These are phyloP conservation scores for Silurus aristotelis DNA, from an alignment of 2,797 vertebrate species.

Conservation along the genomic window DNA sequence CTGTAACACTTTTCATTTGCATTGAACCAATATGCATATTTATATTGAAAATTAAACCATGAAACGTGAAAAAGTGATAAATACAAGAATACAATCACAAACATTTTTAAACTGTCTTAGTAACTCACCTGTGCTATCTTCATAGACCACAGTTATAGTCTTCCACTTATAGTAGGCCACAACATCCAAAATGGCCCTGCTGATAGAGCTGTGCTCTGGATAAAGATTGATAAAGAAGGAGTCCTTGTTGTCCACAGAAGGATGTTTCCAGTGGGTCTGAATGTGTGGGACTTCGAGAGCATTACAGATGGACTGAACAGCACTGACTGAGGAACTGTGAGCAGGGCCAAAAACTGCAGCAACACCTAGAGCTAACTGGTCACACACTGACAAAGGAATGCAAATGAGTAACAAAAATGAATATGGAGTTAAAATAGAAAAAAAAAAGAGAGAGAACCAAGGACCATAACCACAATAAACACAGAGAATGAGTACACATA, in stretches of 20 bases:
- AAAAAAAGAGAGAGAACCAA: background rate
- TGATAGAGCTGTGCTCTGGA: constrained; percentile 91
- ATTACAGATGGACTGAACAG: constrained; percentile 96
- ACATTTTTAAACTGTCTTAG: background rate
- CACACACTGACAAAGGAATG: constrained; percentile 78
- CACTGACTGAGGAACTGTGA: constrained; percentile 92
- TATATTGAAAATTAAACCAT: background rate
- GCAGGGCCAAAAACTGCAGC: constrained; percentile 93
- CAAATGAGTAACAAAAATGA: background rate
- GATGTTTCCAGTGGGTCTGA: constrained; percentile 96
- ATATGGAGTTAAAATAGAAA: background rate
- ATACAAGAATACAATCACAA: background rate
- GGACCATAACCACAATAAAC: background rate
- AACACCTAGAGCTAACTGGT: constrained; percentile 94
- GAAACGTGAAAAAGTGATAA: background rate
- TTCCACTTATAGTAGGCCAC: constrained; percentile 95
- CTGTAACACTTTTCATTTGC: too few relatives aligned
- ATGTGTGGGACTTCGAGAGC: constrained; percentile 96
- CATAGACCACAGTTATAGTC: constrained; percentile 90
- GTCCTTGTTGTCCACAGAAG: constrained; percentile 89
- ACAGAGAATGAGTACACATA: background rate
- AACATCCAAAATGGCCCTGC: constrained; percentile 90
- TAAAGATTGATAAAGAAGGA: constrained; percentile 95
- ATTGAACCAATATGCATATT: too few relatives aligned
- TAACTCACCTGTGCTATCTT: constrained; percentile 86